Percentiles rank a stretch among this genome's conserved stretches.
phyloP scores from a whole-genome alignment of 2,113 vertebrate genomes.

The Oryzias javanicus region DNA sequence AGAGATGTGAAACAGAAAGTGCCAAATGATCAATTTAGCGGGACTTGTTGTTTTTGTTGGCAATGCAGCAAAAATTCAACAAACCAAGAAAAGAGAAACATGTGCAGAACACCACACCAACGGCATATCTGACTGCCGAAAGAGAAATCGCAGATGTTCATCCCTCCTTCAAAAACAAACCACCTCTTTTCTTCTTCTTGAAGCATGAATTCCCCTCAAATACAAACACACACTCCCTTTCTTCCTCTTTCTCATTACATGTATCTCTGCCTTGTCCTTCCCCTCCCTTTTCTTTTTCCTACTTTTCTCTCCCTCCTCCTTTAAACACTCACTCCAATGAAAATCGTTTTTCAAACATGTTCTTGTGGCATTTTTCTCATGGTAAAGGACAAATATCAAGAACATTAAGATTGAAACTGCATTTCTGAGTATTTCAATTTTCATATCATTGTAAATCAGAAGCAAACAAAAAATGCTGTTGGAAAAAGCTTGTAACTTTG shows the following conservation, averaged over 20 bases:
- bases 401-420: too few relatives aligned
- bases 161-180: conserved; percentile 56
- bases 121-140: conserved; percentile 38
- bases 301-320: conserved; percentile 40
- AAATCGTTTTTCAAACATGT: too few relatives aligned
- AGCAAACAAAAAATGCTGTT: too few relatives aligned
- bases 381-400: too few relatives aligned
- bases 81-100: conserved; percentile 17
- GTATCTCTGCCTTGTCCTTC: conserved; percentile 49
- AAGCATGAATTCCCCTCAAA: conserved; percentile 54
- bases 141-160: conserved; percentile 67
- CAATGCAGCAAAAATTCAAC: conserved; percentile 19
- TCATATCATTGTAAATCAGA: too few relatives aligned
- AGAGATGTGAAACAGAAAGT: conserved; percentile 47
- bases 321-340: neutral
- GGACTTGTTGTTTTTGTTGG: conserved; percentile 29
- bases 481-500: too few relatives aligned
- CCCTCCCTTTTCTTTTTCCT: conserved; percentile 35
- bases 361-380: too few relatives aligned
- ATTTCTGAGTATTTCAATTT: too few relatives aligned
- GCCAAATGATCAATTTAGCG: conserved; percentile 47
- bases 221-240: conserved; percentile 26
- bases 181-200: conserved; percentile 62
- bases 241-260: conserved; percentile 36
- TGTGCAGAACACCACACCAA: conserved; percentile 36